Percentiles rank a stretch among this genome's conserved stretches.
phyloP scores from a whole-genome alignment of 2,888 invertebrate genomes.

The Polydrusus pterygomalis region DNA sequence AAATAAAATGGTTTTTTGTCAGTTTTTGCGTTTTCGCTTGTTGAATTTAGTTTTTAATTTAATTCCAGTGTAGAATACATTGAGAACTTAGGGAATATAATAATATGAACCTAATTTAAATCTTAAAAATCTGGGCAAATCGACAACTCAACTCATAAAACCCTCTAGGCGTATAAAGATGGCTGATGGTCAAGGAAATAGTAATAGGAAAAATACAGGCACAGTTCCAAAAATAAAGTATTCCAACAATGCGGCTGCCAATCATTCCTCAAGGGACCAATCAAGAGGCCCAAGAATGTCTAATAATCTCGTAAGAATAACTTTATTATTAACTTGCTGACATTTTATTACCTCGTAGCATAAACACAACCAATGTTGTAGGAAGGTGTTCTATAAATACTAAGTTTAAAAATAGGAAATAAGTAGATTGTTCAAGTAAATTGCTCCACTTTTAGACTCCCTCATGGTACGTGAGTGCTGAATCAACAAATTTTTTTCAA shows the following conservation, averaged over 20 bases:
- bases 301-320: slow-evolving; percentile 68
- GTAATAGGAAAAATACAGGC: slow-evolving; percentile 74
- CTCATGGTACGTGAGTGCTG: slow-evolving; percentile 63
- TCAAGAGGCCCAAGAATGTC: slow-evolving; percentile 64
- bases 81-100: background rate
- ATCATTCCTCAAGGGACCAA: slow-evolving; percentile 58
- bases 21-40: slow-evolving; percentile 19
- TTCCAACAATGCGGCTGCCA: slow-evolving; percentile 60
- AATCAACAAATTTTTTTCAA: slow-evolving; percentile 61
- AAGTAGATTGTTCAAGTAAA: slow-evolving; percentile 37
- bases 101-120: background rate
- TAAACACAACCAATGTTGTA: slow-evolving; percentile 42
- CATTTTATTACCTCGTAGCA: slow-evolving; percentile 33
- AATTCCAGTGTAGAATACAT: background rate
- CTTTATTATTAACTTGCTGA: slow-evolving; percentile 46
- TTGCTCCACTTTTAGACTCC: slow-evolving; percentile 51
- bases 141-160: slow-evolving; percentile 15
- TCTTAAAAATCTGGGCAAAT: background rate
- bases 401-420: slow-evolving; percentile 48
- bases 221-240: slow-evolving; percentile 79
- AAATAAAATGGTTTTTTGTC: slow-evolving; percentile 2
- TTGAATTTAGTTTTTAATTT: slow-evolving; percentile 6
- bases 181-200: slow-evolving; percentile 68
- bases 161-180: slow-evolving; percentile 58
- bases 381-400: slow-evolving; percentile 58